Conservation (phyloP, 1,140 invertebrate species). For the Sinella curviseta region DNA sequence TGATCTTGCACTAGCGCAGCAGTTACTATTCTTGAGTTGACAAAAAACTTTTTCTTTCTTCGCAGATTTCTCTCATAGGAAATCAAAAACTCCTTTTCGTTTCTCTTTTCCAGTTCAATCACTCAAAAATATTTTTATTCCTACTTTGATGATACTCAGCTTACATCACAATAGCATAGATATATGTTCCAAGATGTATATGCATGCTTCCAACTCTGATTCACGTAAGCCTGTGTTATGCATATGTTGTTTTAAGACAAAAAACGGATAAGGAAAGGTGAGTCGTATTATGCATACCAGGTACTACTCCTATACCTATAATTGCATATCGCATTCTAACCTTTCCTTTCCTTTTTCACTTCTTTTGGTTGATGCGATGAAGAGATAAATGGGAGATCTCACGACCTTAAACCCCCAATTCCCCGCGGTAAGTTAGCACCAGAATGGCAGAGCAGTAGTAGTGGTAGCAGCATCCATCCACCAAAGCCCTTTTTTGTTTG, state of each 20-base stretch:
- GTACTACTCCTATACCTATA: background rate
- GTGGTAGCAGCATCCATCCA: background rate
- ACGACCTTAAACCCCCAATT: conserved; percentile 26
- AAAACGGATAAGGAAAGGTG: background rate
- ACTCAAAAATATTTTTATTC: background rate
- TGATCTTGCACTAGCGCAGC: no score
- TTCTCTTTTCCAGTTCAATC: conserved; percentile 5
- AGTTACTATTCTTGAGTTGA: background rate
- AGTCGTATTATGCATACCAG: background rate
- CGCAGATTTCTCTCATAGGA: conserved; percentile 44
- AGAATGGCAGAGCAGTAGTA: background rate
- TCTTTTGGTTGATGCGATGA: conserved; percentile 16
- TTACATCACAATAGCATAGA: background rate
- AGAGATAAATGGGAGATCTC: conserved; percentile 26
- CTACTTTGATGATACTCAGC: background rate
- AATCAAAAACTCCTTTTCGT: conserved; percentile 41
- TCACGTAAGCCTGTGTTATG: background rate
- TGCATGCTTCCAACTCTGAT: background rate
- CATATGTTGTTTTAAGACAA: background rate
- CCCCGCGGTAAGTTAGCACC: conserved; percentile 24
- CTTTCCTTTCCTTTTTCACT: background rate
- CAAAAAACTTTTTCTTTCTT: background rate
- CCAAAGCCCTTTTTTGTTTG: background rate
- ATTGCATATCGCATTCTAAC: no score
- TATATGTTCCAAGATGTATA: background rate